Percentiles rank a stretch among this genome's conserved stretches.
Evolutionary conservation across 2,113 vertebrate genomes (phyloP).

Genomic region (Actenoides lindsayi): DNA sequence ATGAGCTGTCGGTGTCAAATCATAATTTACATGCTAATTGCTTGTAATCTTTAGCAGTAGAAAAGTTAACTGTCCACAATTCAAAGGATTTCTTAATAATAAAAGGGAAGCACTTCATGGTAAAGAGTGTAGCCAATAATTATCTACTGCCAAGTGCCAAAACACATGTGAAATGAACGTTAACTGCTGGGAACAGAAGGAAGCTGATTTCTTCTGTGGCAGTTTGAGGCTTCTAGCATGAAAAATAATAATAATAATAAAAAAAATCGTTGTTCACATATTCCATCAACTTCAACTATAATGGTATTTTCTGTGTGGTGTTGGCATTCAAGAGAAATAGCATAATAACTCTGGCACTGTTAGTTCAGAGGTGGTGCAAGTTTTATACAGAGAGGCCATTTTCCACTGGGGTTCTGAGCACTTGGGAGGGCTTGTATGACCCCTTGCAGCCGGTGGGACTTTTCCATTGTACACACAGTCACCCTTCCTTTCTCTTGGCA

Average conservation of each 20-base stretch:
- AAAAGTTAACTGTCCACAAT: constrained; percentile 16
- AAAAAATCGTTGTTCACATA: not conserved
- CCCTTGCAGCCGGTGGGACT: not conserved
- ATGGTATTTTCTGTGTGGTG: not conserved
- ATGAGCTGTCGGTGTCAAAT: not conserved
- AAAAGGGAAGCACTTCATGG: not conserved
- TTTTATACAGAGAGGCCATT: not conserved
- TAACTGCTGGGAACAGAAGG: constrained; percentile 8
- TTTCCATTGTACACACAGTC: not conserved
- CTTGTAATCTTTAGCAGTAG: not conserved
- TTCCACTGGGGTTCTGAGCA: not conserved
- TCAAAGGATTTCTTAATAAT: constrained; percentile 30
- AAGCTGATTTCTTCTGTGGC: not conserved
- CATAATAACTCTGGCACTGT: not conserved
- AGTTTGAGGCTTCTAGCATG: not conserved
- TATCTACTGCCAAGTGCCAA: constrained; percentile 20
- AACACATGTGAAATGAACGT: not conserved
- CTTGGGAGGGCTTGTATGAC: not conserved
- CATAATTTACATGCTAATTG: constrained; percentile 33
- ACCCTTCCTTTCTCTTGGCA: not conserved
- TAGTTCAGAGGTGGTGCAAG: not conserved
- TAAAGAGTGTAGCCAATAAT: constrained; percentile 4
- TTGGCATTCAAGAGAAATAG: not conserved
- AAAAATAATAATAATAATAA: not conserved
- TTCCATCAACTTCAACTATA: not conserved